Conservation (phyloP, 2,888 invertebrate species). For the Drosophila trichaetosa region DNA sequence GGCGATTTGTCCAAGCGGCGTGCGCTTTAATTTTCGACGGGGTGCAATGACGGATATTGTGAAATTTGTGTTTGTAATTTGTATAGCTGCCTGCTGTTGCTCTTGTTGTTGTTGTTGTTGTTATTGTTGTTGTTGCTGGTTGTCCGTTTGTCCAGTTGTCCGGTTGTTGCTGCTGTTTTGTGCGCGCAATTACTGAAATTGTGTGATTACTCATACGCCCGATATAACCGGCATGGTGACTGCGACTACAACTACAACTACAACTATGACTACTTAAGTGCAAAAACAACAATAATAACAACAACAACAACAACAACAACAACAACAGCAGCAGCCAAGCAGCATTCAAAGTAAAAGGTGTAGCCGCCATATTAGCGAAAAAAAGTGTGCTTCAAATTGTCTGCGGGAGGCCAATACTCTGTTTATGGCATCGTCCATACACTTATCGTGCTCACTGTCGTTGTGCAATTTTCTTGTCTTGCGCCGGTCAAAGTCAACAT, state of each 20-base stretch:
- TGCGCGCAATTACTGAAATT: conserved; percentile 78
- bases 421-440: conserved; percentile 63
- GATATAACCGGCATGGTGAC: conserved; percentile 77
- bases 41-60: conserved; percentile 81
- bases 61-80: conserved; percentile 77
- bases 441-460: conserved; percentile 30
- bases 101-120: conserved; percentile 15
- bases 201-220: conserved; percentile 79
- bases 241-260: conserved; percentile 18
- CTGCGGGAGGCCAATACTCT: conserved; percentile 76
- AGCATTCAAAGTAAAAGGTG: conserved; percentile 71
- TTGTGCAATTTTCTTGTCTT: conserved; percentile 62
- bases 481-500: conserved; percentile 76
- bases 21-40: conserved; percentile 70
- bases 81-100: conserved; percentile 48
- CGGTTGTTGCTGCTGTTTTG: conserved; percentile 48
- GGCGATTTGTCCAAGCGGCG: conserved; percentile 70
- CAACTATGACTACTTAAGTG: conserved; percentile 48
- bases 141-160: conserved; percentile 42
- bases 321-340: neutral
- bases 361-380: conserved; percentile 74
- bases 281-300: conserved; percentile 27
- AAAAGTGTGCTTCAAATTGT: conserved; percentile 78
- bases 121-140: conserved; percentile 19
- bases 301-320: conserved; percentile 2